These are phyloP conservation scores for Corella eumyota DNA, from an alignment of 23 tunicate genomes.

Conservation along the genomic window DNA sequence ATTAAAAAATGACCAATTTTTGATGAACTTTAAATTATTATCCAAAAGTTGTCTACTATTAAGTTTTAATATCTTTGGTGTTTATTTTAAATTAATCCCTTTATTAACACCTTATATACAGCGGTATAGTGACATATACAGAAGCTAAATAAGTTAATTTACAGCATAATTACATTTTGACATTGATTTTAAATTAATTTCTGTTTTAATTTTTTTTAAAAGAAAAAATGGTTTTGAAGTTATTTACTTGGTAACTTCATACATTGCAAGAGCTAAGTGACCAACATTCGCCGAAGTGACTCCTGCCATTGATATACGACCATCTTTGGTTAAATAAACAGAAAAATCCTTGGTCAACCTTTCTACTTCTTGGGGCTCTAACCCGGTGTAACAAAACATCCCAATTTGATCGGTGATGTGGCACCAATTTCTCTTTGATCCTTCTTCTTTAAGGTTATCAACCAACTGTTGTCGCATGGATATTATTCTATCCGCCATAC, in stretches of 20 bases:
- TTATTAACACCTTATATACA: too few species aligned
- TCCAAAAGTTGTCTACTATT: too few species aligned
- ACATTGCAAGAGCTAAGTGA: slow-evolving; percentile 83
- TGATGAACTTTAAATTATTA: too few species aligned
- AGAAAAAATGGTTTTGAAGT: too few species aligned
- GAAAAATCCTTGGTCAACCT: slow-evolving; percentile 32
- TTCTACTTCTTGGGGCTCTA: slow-evolving; percentile 59
- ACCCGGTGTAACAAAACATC: slow-evolving; percentile 95
- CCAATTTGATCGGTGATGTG: slow-evolving; percentile 95
- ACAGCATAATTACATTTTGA: too few species aligned
- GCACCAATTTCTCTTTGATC: slow-evolving; percentile 62
- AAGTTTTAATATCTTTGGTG: too few species aligned
- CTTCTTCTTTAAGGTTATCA: slow-evolving; percentile 68
- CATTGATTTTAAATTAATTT: too few species aligned
- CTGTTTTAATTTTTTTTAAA: too few species aligned
- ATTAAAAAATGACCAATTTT: too few species aligned
- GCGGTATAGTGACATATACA: too few species aligned
- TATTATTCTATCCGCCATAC: slow-evolving; percentile 96
- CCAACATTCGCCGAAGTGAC: slow-evolving; percentile 75
- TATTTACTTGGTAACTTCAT: slow-evolving; percentile 84
- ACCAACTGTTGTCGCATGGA: slow-evolving; percentile 74
- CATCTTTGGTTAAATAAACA: slow-evolving; percentile 85
- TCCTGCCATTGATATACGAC: slow-evolving; percentile 90
- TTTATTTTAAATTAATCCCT: too few species aligned
- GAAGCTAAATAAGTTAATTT: too few species aligned